These are phyloP conservation scores for Steinernema khuongi DNA, from an alignment of 1,140 invertebrate species.

Conservation along the genomic window DNA sequence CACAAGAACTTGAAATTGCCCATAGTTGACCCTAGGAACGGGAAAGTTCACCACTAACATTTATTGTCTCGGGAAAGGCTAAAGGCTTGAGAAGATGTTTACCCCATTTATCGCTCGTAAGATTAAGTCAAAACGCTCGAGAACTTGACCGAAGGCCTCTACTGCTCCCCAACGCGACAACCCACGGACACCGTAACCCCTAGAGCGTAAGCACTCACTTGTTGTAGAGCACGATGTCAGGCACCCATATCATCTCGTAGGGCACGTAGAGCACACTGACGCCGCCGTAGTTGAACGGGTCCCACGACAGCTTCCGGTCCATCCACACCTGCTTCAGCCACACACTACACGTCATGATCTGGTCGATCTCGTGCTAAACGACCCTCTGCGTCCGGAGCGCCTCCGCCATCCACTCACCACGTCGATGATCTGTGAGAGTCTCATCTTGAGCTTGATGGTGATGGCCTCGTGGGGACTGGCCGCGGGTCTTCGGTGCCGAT, in stretches of 20 bases:
- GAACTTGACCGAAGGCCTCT: not conserved
- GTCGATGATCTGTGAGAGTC: conserved; percentile 89
- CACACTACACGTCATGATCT: conserved; percentile 88
- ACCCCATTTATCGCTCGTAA: no score
- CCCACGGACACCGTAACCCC: conserved; percentile 3
- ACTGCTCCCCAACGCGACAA: not conserved
- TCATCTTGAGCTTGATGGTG: conserved; percentile 80
- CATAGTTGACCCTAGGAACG: no score
- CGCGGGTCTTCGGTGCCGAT: conserved; percentile 85
- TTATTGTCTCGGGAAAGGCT: no score
- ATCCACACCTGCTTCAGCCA: conserved; percentile 89
- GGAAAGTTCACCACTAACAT: no score
- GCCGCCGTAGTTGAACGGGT: conserved; percentile 86
- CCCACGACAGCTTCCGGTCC: conserved; percentile 93
- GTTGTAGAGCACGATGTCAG: conserved; percentile 66
- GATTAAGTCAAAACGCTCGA: no score
- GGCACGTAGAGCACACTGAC: conserved; percentile 71
- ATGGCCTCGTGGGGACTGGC: conserved; percentile 86
- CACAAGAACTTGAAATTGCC: no score
- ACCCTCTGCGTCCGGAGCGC: not conserved
- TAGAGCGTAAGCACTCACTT: conserved; percentile 28
- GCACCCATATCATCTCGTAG: conserved; percentile 78
- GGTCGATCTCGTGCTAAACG: conserved; percentile 84
- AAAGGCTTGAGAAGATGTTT: no score
- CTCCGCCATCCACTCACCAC: conserved; percentile 67